phyloP scores from a whole-genome alignment of 1,140 invertebrate species.

The Caenorhabditis remanei region DNA sequence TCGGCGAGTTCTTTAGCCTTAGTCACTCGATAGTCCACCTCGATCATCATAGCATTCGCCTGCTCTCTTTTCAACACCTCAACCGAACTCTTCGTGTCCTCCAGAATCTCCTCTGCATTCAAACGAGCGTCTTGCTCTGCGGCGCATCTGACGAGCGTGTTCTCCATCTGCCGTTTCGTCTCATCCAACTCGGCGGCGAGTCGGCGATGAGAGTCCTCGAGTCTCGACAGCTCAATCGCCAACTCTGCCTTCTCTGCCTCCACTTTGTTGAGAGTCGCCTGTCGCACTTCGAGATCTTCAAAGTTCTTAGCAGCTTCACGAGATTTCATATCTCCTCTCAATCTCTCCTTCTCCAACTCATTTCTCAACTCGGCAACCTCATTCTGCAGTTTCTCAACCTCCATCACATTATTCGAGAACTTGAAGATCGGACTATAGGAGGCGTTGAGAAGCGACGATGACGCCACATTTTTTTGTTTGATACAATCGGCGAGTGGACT shows the following conservation, averaged over 20 bases:
- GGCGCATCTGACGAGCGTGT: too few species aligned
- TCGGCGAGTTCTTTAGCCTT: neutral
- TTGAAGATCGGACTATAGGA: slow-evolving; percentile 41
- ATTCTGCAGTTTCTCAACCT: slow-evolving; percentile 10
- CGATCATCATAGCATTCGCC: neutral
- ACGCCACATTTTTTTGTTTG: slow-evolving; percentile 25
- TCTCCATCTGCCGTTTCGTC: neutral
- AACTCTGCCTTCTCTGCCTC: neutral
- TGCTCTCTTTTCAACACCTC: neutral
- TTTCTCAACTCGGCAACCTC: neutral
- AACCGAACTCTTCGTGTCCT: neutral
- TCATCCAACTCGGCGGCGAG: neutral
- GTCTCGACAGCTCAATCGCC: neutral
- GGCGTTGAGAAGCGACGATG: slow-evolving; percentile 24
- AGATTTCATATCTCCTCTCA: neutral
- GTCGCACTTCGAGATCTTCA: slow-evolving; percentile 19
- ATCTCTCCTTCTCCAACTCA: neutral
- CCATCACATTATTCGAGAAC: neutral
- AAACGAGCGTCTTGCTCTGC: neutral
- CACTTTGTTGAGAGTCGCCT: neutral
- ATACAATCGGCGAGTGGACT: neutral
- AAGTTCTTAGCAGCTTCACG: slow-evolving; percentile 13
- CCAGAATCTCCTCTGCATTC: neutral
- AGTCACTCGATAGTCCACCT: neutral
- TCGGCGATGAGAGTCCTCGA: neutral